Percentiles rank a stretch among this genome's conserved stretches.
phyloP scores from a whole-genome alignment of 2,888 invertebrate species.

The Encarsia formosa region DNA sequence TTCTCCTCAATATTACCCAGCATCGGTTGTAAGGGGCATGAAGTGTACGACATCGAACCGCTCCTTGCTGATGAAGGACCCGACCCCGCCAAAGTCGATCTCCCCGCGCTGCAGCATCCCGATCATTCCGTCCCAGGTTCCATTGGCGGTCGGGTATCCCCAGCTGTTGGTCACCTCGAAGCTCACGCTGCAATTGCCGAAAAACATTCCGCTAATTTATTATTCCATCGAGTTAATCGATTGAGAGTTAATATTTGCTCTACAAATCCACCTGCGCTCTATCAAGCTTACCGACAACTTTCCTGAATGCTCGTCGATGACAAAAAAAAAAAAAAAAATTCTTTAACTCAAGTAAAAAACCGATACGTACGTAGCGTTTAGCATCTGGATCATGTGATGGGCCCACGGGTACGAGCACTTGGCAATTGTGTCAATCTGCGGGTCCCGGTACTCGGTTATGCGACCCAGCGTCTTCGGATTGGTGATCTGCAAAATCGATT shows the following conservation, averaged over 20 bases:
- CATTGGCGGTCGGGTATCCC: slow-evolving; percentile 36
- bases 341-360: no score
- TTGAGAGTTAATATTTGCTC: no score
- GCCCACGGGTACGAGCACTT: slow-evolving; percentile 46
- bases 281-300: no score
- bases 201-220: no score
- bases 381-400: slow-evolving; percentile 31
- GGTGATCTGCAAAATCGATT: slow-evolving; percentile 37
- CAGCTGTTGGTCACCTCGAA: slow-evolving; percentile 29
- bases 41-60: slow-evolving; percentile 61
- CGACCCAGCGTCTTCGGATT: slow-evolving; percentile 49
- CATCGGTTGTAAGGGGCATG: slow-evolving; percentile 63
- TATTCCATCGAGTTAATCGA: no score
- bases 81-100: slow-evolving; percentile 45
- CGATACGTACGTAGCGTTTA: slow-evolving; percentile 35
- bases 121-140: slow-evolving; percentile 35
- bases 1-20: no score
- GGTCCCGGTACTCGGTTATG: slow-evolving; percentile 49
- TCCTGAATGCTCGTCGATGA: no score
- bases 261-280: no score
- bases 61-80: slow-evolving; percentile 57
- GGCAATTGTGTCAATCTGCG: slow-evolving; percentile 42
- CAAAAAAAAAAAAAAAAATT: no score
- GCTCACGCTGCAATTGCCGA: slow-evolving; percentile 19
- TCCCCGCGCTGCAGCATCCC: slow-evolving; percentile 33